phyloP scores from a whole-genome alignment of 2,888 invertebrate genomes.

The Brachyopa scutellaris region DNA sequence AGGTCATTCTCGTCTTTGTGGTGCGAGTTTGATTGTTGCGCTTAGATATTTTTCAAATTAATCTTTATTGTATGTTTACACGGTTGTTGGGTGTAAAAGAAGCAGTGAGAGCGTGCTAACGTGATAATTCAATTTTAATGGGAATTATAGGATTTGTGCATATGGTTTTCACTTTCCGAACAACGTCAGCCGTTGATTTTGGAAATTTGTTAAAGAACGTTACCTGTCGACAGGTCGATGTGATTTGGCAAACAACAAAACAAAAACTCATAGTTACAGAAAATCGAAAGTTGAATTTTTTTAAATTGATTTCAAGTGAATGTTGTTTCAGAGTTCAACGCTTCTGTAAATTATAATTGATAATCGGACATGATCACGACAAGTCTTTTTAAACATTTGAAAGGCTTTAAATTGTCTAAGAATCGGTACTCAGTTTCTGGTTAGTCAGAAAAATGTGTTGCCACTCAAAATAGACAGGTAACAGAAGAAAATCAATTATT shows the following conservation, averaged over 20 bases:
- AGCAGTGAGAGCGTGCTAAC: slow-evolving; percentile 36
- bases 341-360: background rate
- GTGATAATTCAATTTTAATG: slow-evolving; percentile 45
- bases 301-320: background rate
- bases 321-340: background rate
- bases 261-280: background rate
- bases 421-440: no score
- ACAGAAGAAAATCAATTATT: no score
- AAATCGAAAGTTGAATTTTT: slow-evolving; percentile 12
- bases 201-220: slow-evolving; percentile 10
- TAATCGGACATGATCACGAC: no score
- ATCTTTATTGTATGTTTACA: slow-evolving; percentile 45
- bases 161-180: slow-evolving; percentile 54
- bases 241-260: background rate
- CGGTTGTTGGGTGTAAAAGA: slow-evolving; percentile 34
- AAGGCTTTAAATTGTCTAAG: no score
- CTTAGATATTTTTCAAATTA: slow-evolving; percentile 22
- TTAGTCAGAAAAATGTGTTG: no score
- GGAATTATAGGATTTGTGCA: slow-evolving; percentile 18
- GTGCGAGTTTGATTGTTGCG: slow-evolving; percentile 18
- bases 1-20: slow-evolving; percentile 35
- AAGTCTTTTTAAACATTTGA: no score
- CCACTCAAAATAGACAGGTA: no score
- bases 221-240: background rate
- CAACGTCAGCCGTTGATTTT: background rate